These are phyloP conservation scores for Punctoribates punctum DNA, from an alignment of 2,888 invertebrate species.

Conservation along the genomic window DNA sequence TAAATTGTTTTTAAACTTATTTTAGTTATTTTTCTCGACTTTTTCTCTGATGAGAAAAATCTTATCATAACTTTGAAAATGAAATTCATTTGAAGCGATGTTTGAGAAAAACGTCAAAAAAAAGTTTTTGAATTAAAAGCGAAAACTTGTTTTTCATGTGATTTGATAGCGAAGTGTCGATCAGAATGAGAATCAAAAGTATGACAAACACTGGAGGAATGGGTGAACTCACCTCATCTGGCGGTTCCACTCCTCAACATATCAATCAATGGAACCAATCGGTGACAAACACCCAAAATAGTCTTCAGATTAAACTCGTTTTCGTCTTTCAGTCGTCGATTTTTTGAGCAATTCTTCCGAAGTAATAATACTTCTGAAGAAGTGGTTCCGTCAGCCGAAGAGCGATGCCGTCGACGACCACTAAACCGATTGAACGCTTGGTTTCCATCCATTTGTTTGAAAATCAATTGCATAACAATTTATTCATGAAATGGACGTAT, in stretches of 20 bases:
- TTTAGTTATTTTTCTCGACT: neutral
- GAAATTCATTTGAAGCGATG: neutral
- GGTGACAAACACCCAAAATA: neutral
- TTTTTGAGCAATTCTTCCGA: too few species aligned
- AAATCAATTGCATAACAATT: conserved; percentile 27
- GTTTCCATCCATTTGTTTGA: conserved; percentile 40
- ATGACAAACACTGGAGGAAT: neutral
- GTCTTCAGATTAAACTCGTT: neutral
- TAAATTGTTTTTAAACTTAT: too few species aligned
- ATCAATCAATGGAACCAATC: neutral
- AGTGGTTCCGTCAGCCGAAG: neutral
- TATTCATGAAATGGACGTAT: conserved; percentile 41
- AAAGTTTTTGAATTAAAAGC: neutral
- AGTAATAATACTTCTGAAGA: neutral
- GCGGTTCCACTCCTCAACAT: neutral
- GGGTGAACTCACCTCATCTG: neutral
- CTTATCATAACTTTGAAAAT: neutral
- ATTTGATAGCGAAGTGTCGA: neutral
- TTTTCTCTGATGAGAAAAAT: neutral
- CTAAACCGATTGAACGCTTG: conserved; percentile 36
- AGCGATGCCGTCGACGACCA: neutral
- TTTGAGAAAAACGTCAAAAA: neutral
- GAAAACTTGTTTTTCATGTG: neutral
- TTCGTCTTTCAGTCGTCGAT: too few species aligned
- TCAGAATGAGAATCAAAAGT: neutral